Conservation (phyloP, 2,797 vertebrate genomes). For the Pangasius mekongensis region DNA sequence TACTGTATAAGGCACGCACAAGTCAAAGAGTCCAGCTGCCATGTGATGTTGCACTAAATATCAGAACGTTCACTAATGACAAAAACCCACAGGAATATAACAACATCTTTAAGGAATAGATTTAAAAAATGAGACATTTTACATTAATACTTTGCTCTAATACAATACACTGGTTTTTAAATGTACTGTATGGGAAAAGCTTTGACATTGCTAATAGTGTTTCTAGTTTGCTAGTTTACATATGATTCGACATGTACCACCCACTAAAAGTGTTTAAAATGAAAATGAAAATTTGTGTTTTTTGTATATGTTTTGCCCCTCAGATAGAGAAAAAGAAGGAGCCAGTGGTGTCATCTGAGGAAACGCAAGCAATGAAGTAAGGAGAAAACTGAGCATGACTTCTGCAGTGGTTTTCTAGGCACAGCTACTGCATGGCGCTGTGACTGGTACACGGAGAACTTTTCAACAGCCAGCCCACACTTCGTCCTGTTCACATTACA, state of each 20-base stretch:
- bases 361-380: conserved; percentile 90
- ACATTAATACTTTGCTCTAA: neutral
- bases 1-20: neutral
- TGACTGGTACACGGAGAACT: neutral
- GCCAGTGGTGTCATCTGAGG: conserved; percentile 85
- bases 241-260: no score
- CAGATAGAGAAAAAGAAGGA: conserved; percentile 98
- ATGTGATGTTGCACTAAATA: neutral
- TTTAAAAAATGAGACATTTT: neutral
- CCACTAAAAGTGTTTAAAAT: no score
- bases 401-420: neutral
- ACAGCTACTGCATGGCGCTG: neutral
- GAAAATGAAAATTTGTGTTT: neutral
- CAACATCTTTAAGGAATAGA: neutral
- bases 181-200: neutral
- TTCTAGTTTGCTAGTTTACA: neutral
- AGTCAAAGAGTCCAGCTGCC: neutral
- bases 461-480: neutral
- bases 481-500: neutral
- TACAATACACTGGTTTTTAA: neutral
- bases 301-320: neutral
- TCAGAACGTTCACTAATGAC: neutral
- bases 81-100: neutral
- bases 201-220: neutral
- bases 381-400: conserved; percentile 43